Percentiles rank a stretch among this genome's conserved stretches.
Conservation (phyloP, 2,113 vertebrate genomes). For the Haemorhous mexicanus region DNA sequence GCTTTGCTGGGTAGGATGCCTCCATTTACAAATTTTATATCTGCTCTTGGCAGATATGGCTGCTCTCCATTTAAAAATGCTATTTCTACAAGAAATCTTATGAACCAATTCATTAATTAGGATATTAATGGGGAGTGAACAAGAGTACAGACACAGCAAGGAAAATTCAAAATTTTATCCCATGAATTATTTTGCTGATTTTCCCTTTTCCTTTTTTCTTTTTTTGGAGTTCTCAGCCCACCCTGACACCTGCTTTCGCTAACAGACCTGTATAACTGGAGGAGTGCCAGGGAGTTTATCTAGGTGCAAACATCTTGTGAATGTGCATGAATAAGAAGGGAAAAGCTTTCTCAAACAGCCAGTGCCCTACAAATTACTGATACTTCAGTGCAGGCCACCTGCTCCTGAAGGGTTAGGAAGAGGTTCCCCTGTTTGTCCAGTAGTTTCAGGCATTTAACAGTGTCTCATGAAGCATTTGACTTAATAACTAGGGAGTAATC, state of each 20-base stretch:
- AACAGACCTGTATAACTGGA: not conserved
- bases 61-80: not conserved
- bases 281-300: not conserved
- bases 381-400: not conserved
- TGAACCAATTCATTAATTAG: not conserved
- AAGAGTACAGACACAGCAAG: not conserved
- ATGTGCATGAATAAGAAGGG: not conserved
- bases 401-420: not conserved
- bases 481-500: not conserved
- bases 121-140: not conserved
- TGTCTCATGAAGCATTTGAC: not conserved
- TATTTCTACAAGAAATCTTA: not conserved
- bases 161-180: not conserved
- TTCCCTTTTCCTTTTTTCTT: not conserved
- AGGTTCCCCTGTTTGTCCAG: not conserved
- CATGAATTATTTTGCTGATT: not conserved
- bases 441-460: not conserved
- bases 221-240: not conserved
- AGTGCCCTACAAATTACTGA: not conserved
- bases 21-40: not conserved
- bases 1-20: not conserved
- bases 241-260: not conserved
- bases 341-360: not conserved
- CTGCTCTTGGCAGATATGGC: not conserved
- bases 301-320: not conserved